phyloP scores from a whole-genome alignment of 2,113 vertebrate species.

The Phrynosoma blainvillii region DNA sequence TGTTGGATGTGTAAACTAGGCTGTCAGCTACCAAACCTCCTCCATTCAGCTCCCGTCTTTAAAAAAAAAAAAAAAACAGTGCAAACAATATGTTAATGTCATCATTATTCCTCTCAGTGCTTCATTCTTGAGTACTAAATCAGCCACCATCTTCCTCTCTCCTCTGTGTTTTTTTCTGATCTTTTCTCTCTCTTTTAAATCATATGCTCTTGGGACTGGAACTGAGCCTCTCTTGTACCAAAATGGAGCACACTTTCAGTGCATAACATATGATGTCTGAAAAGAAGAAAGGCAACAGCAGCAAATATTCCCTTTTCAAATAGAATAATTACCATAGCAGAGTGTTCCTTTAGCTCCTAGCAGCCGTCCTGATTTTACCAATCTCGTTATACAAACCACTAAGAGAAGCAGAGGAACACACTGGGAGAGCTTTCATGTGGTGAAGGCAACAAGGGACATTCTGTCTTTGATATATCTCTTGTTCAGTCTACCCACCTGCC shows the following conservation, averaged over 20 bases:
- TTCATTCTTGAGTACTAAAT: neutral
- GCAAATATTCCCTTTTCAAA: conserved; percentile 70
- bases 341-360: conserved; percentile 62
- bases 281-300: conserved; percentile 49
- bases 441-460: conserved; percentile 64
- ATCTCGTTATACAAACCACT: conserved; percentile 75
- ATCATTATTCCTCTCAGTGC: neutral
- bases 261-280: conserved; percentile 26
- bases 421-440: conserved; percentile 74
- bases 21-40: neutral
- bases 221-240: conserved; percentile 27
- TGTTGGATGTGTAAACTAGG: neutral
- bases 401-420: conserved; percentile 71
- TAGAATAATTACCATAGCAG: conserved; percentile 60
- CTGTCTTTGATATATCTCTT: conserved; percentile 73
- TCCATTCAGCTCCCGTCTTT: neutral
- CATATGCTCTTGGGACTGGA: conserved; percentile 43
- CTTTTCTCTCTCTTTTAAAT: conserved; percentile 32
- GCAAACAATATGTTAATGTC: neutral
- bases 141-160: neutral
- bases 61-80: neutral
- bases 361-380: conserved; percentile 69
- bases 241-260: conserved; percentile 46
- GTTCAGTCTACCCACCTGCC: conserved; percentile 63
- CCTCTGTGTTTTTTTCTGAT: conserved; percentile 17